phyloP scores from a whole-genome alignment of 2,797 vertebrate genomes.

The Echiichthys vipera region DNA sequence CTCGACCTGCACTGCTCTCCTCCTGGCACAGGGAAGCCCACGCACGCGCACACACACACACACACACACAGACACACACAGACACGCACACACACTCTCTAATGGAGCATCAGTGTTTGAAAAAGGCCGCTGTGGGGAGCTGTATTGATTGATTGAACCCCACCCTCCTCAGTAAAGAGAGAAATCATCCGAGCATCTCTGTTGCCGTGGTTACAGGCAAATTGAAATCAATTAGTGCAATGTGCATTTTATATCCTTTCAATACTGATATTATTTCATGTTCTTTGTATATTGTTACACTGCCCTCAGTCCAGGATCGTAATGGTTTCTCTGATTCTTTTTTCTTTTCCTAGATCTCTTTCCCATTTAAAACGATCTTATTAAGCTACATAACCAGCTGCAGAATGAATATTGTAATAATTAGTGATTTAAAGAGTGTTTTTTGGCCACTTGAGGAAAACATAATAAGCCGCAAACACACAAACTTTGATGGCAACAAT shows the following conservation, averaged over 20 bases:
- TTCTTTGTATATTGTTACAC: not conserved
- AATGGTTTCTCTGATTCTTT: not conserved
- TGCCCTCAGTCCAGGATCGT: not conserved
- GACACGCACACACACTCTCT: conserved; percentile 2
- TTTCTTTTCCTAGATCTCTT: not conserved
- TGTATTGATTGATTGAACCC: conserved; percentile 59
- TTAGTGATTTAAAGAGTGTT: not conserved
- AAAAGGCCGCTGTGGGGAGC: conserved; percentile 9
- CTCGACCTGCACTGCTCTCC: conserved; percentile 19
- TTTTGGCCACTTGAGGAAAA: not conserved
- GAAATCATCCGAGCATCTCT: conserved; percentile 45
- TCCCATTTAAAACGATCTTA: not conserved
- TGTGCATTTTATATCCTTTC: not conserved
- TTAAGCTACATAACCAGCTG: not conserved
- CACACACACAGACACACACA: conserved; percentile 9
- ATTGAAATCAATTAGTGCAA: conserved; percentile 33
- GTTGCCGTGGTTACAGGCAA: conserved; percentile 55
- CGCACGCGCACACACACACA: conserved; percentile 1
- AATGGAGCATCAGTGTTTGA: conserved; percentile 27
- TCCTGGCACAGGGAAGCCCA: conserved; percentile 16
- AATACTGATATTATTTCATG: not conserved
- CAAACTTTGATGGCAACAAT: not conserved
- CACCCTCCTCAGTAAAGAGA: conserved; percentile 24
- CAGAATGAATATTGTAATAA: no score
- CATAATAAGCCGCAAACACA: not conserved